Evolutionary conservation across 2,888 invertebrate species (phyloP).

Genomic region (Taenaris catops): DNA sequence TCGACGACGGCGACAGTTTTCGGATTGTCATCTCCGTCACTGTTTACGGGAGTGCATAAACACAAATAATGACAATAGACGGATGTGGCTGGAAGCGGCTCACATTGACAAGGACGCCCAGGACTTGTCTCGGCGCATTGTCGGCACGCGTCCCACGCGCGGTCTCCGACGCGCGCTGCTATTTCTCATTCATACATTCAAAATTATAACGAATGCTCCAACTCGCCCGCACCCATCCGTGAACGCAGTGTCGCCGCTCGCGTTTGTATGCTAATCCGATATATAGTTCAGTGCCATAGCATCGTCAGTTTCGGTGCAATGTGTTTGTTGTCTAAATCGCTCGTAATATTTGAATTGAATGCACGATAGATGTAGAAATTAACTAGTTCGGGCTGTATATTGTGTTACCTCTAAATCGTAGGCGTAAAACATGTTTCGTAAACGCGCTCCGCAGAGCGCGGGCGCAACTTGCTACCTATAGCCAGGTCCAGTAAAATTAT

Average conservation of each 20-base stretch:
- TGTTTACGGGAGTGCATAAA: conserved; percentile 67
- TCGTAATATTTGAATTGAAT: conserved; percentile 78
- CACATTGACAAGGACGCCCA: conserved; percentile 79
- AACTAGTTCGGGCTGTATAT: conserved; percentile 64
- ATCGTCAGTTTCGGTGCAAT: conserved; percentile 66
- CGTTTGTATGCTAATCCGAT: conserved; percentile 75
- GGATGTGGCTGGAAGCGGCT: conserved; percentile 78
- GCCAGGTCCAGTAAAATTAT: conserved; percentile 45
- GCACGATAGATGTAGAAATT: conserved; percentile 72
- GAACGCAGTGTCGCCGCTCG: conserved; percentile 57
- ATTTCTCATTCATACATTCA: conserved; percentile 80
- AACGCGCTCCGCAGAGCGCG: conserved; percentile 57
- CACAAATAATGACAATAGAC: conserved; percentile 76
- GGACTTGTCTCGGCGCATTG: conserved; percentile 73
- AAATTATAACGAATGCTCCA: conserved; percentile 71
- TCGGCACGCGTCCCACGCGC: conserved; percentile 71
- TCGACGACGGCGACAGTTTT: conserved; percentile 22
- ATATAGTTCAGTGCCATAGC: conserved; percentile 61
- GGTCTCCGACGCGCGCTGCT: conserved; percentile 52
- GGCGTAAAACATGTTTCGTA: conserved; percentile 63
- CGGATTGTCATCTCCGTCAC: conserved; percentile 55
- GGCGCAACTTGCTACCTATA: conserved; percentile 40
- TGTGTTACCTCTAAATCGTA: conserved; percentile 49
- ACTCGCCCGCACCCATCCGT: conserved; percentile 71
- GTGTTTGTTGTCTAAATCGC: conserved; percentile 75